These are phyloP conservation scores for Lontra canadensis DNA, from an alignment of 2,113 vertebrate species.

Conservation along the genomic window DNA sequence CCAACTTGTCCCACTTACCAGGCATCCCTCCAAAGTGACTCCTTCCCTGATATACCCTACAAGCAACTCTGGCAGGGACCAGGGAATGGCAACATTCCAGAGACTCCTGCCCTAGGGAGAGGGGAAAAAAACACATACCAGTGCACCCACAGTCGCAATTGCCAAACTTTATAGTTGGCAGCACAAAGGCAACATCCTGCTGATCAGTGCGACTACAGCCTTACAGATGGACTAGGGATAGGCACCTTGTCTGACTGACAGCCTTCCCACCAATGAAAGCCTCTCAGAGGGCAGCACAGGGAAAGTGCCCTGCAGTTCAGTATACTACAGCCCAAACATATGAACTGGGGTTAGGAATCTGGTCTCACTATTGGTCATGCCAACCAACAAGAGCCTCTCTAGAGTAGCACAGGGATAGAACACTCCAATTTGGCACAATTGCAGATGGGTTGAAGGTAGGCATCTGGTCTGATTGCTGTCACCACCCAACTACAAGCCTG, in stretches of 20 bases:
- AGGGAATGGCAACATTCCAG: background rate
- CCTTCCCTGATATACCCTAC: background rate
- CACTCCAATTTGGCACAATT: background rate
- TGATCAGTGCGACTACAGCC: background rate
- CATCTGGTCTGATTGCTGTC: background rate
- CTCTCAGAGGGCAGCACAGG: background rate
- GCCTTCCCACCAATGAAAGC: background rate
- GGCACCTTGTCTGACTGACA: background rate
- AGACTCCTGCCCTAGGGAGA: background rate
- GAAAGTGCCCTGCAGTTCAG: background rate
- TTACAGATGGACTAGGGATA: background rate
- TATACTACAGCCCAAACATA: background rate
- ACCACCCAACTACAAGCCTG: background rate
- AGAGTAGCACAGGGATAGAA: background rate
- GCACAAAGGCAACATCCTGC: background rate
- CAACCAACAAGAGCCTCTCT: background rate
- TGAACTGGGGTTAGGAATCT: background rate
- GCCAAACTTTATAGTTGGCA: background rate
- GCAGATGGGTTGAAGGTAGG: background rate
- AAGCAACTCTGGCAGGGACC: background rate
- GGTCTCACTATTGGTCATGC: background rate
- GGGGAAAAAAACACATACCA: background rate
- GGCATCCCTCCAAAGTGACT: background rate
- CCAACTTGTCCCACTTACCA: background rate
- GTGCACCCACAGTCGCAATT: background rate